Evolutionary conservation across 2,888 invertebrate genomes (phyloP).

Genomic region (Physocephala rufipes): DNA sequence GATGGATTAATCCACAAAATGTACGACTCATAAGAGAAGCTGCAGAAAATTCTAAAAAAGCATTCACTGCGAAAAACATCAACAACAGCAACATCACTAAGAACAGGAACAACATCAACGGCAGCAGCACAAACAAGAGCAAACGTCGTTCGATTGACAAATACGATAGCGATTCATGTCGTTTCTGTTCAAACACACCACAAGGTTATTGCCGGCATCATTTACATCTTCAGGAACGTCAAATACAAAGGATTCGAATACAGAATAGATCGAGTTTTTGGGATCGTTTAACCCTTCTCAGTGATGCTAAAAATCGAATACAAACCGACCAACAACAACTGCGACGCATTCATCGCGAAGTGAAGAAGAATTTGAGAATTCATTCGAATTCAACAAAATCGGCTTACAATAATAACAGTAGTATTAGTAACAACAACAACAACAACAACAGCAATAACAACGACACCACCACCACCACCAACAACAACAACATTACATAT

Average conservation of each 20-base stretch:
- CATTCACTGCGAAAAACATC: conserved; percentile 39
- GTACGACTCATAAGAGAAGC: conserved; percentile 60
- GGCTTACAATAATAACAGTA: conserved; percentile 44
- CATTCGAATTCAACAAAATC: conserved; percentile 47
- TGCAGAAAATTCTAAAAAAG: conserved; percentile 53
- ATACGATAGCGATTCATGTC: conserved; percentile 52
- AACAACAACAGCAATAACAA: background rate
- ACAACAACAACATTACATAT: background rate
- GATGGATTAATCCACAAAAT: conserved; percentile 64
- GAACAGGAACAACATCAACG: conserved; percentile 43
- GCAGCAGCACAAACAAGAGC: conserved; percentile 23
- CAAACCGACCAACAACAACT: conserved; percentile 53
- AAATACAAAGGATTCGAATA: conserved; percentile 50
- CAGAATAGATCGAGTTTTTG: conserved; percentile 42
- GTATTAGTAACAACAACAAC: conserved; percentile 30
- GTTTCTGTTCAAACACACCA: conserved; percentile 62
- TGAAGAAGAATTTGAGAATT: conserved; percentile 58
- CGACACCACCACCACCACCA: background rate
- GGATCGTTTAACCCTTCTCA: conserved; percentile 38
- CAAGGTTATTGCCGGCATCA: conserved; percentile 64
- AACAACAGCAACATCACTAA: conserved; percentile 29
- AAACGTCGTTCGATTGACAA: conserved; percentile 20
- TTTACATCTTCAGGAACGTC: conserved; percentile 56
- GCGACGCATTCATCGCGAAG: conserved; percentile 53
- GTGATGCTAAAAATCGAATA: conserved; percentile 20